Evolutionary conservation across 2,797 vertebrate genomes (phyloP), one percentile per base, ranked within the genome.

Genomic region (Enteromius mattozi): DNA sequence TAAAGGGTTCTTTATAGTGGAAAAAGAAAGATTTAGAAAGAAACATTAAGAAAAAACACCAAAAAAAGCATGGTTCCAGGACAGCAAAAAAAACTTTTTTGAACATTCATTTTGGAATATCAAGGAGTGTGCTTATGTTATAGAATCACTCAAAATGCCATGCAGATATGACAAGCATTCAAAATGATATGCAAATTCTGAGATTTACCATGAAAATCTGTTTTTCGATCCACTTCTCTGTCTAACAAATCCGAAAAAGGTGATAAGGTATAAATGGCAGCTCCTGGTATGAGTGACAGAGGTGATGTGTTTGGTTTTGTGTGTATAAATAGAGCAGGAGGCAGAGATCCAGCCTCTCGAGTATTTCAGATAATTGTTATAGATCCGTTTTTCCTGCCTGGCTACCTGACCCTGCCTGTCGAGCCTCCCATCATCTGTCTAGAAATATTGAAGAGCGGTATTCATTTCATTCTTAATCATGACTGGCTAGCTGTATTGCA

Each of bases 341-440:
- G 45, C 72, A 72, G 66, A 65, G 74, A 70, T 68, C 35, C 56
- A 86, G 88, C 63, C 85, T 51, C 80, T 86, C 1, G 16, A 84
- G 81, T 78, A 75, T 84, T 81, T 42, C 85, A 86, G 45, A 76
- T 89, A 88, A 88, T 89, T 88, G 87, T 88, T 90, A 88, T 86
- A 85, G 87, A 90, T 86, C 80, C 70, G 72, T 66, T 87, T 86
- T 81, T 80, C 68, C 80, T 77, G 45, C 82, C 80, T 24, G 21
- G 66, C 78, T 49, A 59, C 79, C 72, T 35, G 83, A 81, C 82
- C 85, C 80, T 85, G 86, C 37, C 47, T 70, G 59, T 69, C 42
- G 13, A 61, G 45, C 65, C 40, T 40, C 54, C 56, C 35, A 12
- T 74, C 40, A 4, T 68, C 61, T 3, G 30, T 30, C 65, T 82